phyloP scores from a whole-genome alignment of 2,797 vertebrate species.

The Cetoscarus ocellatus region DNA sequence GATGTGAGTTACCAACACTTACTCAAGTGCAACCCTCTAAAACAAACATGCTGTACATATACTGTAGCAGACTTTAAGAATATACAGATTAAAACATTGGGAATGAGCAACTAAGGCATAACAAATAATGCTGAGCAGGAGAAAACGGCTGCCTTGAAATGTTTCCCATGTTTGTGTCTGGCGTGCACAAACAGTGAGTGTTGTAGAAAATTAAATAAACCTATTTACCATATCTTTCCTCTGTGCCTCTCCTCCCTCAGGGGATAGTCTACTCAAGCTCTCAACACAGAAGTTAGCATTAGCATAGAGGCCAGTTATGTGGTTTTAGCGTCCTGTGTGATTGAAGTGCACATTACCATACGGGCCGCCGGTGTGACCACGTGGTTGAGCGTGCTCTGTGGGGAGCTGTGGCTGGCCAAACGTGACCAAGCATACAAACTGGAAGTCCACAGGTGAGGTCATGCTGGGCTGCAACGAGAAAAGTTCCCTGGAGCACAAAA shows the following conservation, averaged over 20 bases:
- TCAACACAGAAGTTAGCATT: slow-evolving; percentile 65
- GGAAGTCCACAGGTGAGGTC: slow-evolving; percentile 75
- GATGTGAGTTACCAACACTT: background rate
- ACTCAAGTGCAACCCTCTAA: background rate
- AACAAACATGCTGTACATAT: background rate
- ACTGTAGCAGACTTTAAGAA: background rate
- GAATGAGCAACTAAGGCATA: background rate
- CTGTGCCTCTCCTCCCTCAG: slow-evolving; percentile 23
- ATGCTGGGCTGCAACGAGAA: slow-evolving; percentile 55
- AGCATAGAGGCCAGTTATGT: slow-evolving; percentile 72
- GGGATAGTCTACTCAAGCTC: slow-evolving; percentile 29
- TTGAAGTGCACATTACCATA: slow-evolving; percentile 68
- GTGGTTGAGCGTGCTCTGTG: slow-evolving; percentile 55
- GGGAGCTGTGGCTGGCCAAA: slow-evolving; percentile 50
- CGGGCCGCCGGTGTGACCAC: slow-evolving; percentile 34
- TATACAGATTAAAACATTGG: slow-evolving; percentile 1
- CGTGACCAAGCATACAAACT: slow-evolving; percentile 71
- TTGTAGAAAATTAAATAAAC: slow-evolving; percentile 42
- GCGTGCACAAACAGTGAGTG: slow-evolving; percentile 27
- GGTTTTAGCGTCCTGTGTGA: slow-evolving; percentile 70
- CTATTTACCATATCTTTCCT: slow-evolving; percentile 66
- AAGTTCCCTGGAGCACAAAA: slow-evolving; percentile 42
- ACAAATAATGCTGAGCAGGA: background rate
- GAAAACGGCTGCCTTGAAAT: slow-evolving; percentile 31
- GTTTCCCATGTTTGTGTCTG: slow-evolving; percentile 42